Base-by-base conservation (phyloP, 2,797 vertebrate genomes). In the Pipistrellus nathusii region DNA sequence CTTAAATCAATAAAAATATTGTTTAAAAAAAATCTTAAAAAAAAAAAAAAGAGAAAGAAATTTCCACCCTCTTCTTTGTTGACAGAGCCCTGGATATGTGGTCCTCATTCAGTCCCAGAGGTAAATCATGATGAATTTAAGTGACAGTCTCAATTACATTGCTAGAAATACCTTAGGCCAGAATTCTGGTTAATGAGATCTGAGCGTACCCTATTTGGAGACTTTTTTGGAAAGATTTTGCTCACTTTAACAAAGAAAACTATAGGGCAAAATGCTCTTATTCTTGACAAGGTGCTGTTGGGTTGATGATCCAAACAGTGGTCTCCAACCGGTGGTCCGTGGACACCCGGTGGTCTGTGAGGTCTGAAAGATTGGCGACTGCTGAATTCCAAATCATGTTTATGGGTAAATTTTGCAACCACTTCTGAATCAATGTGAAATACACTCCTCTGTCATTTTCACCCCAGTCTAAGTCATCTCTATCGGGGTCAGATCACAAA, bases 211-310 rank as follows among this genome's bases (percentile, higher is more conserved):
- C 30, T 87, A 48, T 72, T 38, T 18, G n/a, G 55, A 91, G 57
- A 82, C n/a, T 85, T 71, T 85, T 71, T 14, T 23, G 73, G 48
- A 35, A 66, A 90, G 44, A 38, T 66, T 81, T 84, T 92, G 57
- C 14, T 72, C 18, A 57, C 21, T 17, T 51, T 41, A 77, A 72
- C 76, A 66, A 75, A 85, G 69, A 71, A 89, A 76, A 44, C 48
- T 3, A 13, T 25, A 8, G 23, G 25, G 6, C 15, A 25, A 88
- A 85, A 85, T 23, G 4, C 53, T 92, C 23, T 53, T 76, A 12
- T 68, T 85, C 51, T 78, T 86, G 71, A 35, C 8, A 77, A 46
- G 55, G 32, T 51, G 18, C 71, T 76, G 6, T 82, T 73, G 62
- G 59, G 44, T 85, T 82, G 46, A 2, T 51, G 5, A 66, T 32